phyloP scores from a whole-genome alignment of 2,888 invertebrate genomes.

The Agonopterix alstromeriana region DNA sequence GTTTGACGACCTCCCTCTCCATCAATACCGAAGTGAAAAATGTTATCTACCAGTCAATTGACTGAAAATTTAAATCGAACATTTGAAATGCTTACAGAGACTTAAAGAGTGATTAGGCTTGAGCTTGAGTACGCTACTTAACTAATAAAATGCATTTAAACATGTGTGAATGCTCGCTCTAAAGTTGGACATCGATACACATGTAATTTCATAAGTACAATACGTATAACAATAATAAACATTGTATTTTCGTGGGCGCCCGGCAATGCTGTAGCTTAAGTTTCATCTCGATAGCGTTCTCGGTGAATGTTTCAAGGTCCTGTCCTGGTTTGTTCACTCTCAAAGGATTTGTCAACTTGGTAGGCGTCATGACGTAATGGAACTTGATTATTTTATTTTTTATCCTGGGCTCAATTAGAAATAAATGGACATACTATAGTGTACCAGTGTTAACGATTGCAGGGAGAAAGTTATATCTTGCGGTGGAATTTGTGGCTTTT shows the following conservation, averaged over 20 bases:
- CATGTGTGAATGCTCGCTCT: neutral
- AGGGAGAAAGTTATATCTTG: slow-evolving; percentile 17
- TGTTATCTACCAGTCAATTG: slow-evolving; percentile 1
- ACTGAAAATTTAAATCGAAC: slow-evolving; percentile 9
- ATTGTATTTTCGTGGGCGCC: slow-evolving; percentile 55
- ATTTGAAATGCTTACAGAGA: slow-evolving; percentile 17
- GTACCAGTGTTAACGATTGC: neutral
- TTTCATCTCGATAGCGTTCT: slow-evolving; percentile 67
- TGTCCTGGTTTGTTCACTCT: slow-evolving; percentile 62
- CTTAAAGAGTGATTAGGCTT: slow-evolving; percentile 6
- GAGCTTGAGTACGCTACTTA: slow-evolving; percentile 8
- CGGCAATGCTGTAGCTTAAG: slow-evolving; percentile 45
- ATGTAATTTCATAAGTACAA: neutral
- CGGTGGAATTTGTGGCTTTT: slow-evolving; percentile 20
- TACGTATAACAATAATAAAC: slow-evolving; percentile 18
- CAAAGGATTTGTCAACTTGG: slow-evolving; percentile 68
- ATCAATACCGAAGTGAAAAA: slow-evolving; percentile 4
- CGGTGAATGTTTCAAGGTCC: slow-evolving; percentile 73
- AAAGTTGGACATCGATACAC: neutral
- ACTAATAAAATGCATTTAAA: slow-evolving; percentile 6
- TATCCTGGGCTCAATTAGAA: neutral
- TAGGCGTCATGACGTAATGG: slow-evolving; percentile 62
- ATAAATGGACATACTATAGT: neutral
- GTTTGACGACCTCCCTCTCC: neutral
- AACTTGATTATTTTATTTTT: slow-evolving; percentile 28